Evolutionary conservation across 35 echinoderm and acorn worm genomes (phyloP), one percentile per base, ranked within the genome.

Genomic region (Apostichopus californicus): DNA sequence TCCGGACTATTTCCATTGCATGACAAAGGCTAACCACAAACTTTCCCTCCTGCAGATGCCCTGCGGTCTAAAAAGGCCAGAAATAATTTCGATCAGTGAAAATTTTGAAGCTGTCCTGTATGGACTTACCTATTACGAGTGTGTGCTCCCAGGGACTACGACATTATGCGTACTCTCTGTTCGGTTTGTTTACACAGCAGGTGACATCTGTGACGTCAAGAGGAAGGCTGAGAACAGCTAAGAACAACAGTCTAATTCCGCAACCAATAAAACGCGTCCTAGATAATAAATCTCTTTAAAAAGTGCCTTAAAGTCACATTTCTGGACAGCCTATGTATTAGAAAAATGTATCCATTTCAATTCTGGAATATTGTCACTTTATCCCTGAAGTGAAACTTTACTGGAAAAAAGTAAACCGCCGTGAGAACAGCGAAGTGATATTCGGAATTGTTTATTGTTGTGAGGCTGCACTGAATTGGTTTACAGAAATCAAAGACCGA

Each of bases 171-270:
- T 91, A 60, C 77, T 78, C 77, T 79, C 73, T 79, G 77, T 78
- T 78, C 5, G 89, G 89, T 91, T 91, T 91, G 89, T 91, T 91
- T 91, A 91, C 89, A 91, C 89, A 91, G 89, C 89, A 91, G 89
- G 89, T 91, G 89, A 91, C 89, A 79, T 54, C 26, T 53, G 53
- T 91, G 89, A 91, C 89, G 89, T 91, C 89, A 91, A 91, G 77
- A 59, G 89, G 89, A 91, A 91, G 77, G 72, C 89, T 77, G 89
- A 91, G 71, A 57, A 91, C 89, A 78, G 77, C 89, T 91, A 91
- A 91, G 89, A 91, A 91, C 89, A 91, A 91, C 89, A 91, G 89
- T 91, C 89, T 91, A 91, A 59, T 20, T 79, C 77, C 89, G 77
- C 89, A 77, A 79, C 89, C 55, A 91, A 91, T 91, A 91, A 79